phyloP scores from a whole-genome alignment of 2,113 vertebrate genomes.

The Rhadina sibilatrix region DNA sequence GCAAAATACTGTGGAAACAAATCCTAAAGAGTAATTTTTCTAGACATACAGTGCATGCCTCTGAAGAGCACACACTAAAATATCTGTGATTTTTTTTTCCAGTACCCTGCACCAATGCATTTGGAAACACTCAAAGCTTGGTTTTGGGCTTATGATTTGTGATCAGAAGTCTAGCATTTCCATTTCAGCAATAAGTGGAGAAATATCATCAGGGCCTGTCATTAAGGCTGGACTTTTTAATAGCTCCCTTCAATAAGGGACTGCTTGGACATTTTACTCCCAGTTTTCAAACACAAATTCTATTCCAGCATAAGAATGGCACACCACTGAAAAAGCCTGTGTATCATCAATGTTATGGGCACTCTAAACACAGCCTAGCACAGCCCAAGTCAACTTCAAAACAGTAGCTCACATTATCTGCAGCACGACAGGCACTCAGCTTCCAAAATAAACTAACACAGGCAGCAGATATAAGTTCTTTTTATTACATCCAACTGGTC shows the following conservation, averaged over 20 bases:
- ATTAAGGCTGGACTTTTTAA: not conserved
- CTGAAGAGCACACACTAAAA: not conserved
- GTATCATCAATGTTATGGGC: rapidly evolving
- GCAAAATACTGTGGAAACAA: constrained; percentile 21
- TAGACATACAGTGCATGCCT: not conserved
- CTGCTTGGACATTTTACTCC: not conserved
- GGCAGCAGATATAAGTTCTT: not conserved
- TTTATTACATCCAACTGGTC: not conserved
- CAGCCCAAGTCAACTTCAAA: not conserved
- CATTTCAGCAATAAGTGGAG: not conserved
- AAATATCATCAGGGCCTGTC: not conserved
- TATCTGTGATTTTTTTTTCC: not conserved
- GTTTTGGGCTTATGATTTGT: not conserved
- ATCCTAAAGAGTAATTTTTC: constrained; percentile 17
- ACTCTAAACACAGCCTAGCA: not conserved
- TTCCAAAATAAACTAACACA: not conserved
- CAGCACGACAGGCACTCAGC: not conserved
- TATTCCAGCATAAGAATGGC: not conserved
- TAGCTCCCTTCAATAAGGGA: not conserved
- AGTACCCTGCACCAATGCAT: not conserved
- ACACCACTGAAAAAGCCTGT: not conserved
- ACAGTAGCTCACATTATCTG: not conserved
- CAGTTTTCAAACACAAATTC: not conserved
- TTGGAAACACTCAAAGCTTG: not conserved
- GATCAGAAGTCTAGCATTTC: not conserved